Evolutionary conservation across 35 echinoderm and acorn worm species (phyloP), one percentile per base, ranked within the genome.

Genomic region (Holothuria glaberrima): DNA sequence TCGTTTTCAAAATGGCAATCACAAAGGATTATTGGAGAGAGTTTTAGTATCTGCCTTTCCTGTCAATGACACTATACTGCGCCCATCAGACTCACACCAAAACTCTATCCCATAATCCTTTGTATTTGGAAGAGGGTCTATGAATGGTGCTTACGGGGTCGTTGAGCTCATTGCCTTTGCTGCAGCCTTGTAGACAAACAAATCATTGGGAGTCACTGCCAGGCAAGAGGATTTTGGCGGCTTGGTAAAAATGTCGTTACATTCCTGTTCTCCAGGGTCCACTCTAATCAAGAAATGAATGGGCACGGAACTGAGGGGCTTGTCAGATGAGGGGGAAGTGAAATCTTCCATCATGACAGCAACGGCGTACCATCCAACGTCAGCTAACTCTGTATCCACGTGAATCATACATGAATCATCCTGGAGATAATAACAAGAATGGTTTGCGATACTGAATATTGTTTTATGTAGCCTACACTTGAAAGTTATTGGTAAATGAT

Each of bases 321-420:
- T 67, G 31, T n/a, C 22, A 14, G 59, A 64, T 20, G 56, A n/a
- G 26, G 61, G 83, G 24, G 31, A 26, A 19, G 67, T 38, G 24
- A 86, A 86, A 22, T 86, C 83, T 59, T 86, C 83, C 27, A 86
- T 67, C 83, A 86, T 86, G 16, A 86, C 14, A 25, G 83, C 20
- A 24, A 86, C 83, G 16, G 83, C 83, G 22, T 86, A 86, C 83
- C 83, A 86, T 4, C 83, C 83, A 64, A 69, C 22, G 7, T 86
- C 83, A 18, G 59, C 59, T 20, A 41, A 24, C 35, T 69, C 59
- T 9, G 54, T 48, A 32, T 86, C 83, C 33, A 86, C 67, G 16
- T 57, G 59, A 64, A 86, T 48, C 83, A 86, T 69, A 35, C 83
- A 86, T 25, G 59, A 67, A 59, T 19, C 48, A 6, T 61, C 48